phyloP scores from a whole-genome alignment of 2,113 vertebrate genomes.

The Ptychochromis oligacanthus region DNA sequence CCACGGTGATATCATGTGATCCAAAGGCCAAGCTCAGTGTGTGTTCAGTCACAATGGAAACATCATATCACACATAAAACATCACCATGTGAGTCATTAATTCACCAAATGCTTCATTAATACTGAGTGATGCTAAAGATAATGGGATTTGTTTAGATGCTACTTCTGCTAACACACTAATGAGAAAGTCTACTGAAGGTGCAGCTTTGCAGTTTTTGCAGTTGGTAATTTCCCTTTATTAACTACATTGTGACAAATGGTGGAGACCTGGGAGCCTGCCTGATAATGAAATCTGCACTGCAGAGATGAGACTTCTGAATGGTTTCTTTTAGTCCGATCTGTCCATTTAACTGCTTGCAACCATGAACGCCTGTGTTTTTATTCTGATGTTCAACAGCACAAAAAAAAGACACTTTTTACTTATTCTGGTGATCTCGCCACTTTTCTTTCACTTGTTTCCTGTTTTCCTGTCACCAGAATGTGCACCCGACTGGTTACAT shows the following conservation, averaged over 20 bases:
- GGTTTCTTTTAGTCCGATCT: not conserved
- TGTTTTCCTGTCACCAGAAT: not conserved
- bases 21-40: no score
- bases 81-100: not conserved
- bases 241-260: not conserved
- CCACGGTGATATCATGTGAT: no score
- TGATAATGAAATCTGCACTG: not conserved
- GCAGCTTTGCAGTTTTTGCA: not conserved
- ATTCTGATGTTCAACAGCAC: no score
- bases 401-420: no score
- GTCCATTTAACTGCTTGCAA: no score
- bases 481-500: not conserved
- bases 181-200: not conserved
- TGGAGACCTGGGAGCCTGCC: rapidly evolving
- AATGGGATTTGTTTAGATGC: not conserved
- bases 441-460: no score
- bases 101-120: not conserved
- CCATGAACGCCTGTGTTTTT: no score
- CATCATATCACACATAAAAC: not conserved
- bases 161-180: not conserved
- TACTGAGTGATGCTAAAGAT: not conserved
- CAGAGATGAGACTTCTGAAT: no score
- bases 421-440: no score
- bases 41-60: no score
- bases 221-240: rapidly evolving